A percentile compares a stretch with the other conserved stretches of the same genome.
Conservation (phyloP, 2,888 invertebrate genomes). For the Phortica magna region DNA sequence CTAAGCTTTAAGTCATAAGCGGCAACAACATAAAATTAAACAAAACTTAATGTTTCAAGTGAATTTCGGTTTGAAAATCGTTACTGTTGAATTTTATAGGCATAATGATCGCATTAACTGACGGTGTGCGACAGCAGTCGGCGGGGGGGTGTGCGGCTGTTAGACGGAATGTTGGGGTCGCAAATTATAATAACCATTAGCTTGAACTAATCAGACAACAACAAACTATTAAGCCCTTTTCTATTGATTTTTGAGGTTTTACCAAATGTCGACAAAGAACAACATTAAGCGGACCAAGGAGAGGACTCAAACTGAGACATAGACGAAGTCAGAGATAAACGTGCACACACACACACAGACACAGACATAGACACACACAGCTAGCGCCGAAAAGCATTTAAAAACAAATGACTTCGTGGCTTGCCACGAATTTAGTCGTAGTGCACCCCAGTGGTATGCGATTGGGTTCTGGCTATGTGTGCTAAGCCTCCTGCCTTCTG, state of each 20-base stretch:
- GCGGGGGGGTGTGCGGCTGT: neutral
- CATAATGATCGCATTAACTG: too few species aligned
- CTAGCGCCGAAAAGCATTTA: constrained; percentile 62
- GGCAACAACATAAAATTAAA: too few species aligned
- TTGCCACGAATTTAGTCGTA: constrained; percentile 42
- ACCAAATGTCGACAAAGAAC: neutral
- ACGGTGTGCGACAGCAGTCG: too few species aligned
- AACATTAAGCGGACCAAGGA: neutral
- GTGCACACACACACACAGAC: neutral
- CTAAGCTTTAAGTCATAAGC: too few species aligned
- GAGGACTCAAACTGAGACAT: constrained; percentile 65
- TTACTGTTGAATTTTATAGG: too few species aligned
- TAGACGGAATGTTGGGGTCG: neutral
- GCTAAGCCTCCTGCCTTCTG: neutral
- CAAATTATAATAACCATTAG: constrained; percentile 64
- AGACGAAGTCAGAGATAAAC: constrained; percentile 21
- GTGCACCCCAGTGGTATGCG: neutral
- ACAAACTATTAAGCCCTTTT: constrained; percentile 43
- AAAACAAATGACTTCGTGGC: constrained; percentile 75
- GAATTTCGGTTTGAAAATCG: too few species aligned
- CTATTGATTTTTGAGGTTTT: constrained; percentile 33
- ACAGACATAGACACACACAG: constrained; percentile 55
- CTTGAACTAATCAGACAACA: constrained; percentile 68
- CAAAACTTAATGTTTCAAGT: too few species aligned
- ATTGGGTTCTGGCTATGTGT: neutral